Conservation (phyloP, 2,113 vertebrate species). For the Rhinolophus sinicus region DNA sequence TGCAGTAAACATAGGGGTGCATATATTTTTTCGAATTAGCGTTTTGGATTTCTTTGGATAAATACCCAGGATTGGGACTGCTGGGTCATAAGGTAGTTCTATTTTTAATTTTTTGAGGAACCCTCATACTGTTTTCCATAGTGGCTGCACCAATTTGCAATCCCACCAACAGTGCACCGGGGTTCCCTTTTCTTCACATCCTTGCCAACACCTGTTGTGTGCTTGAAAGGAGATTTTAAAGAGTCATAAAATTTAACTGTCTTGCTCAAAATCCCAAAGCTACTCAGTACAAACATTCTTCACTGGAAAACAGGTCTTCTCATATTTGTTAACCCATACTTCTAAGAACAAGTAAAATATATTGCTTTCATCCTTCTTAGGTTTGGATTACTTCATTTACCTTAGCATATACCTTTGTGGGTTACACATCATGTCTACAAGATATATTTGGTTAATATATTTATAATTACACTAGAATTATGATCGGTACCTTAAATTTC, state of each 20-base stretch:
- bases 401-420: not conserved
- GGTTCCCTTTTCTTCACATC: too few relatives aligned
- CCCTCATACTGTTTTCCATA: too few relatives aligned
- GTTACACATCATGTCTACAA: not conserved
- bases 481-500: not conserved
- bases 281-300: not conserved
- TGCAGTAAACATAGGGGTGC: too few relatives aligned
- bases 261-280: not conserved
- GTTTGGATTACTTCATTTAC: not conserved
- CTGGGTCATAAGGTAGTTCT: too few relatives aligned
- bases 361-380: not conserved
- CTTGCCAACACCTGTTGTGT: too few relatives aligned
- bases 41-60: too few relatives aligned
- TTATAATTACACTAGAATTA: not conserved
- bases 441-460: not conserved
- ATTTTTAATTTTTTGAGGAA: too few relatives aligned
- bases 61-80: too few relatives aligned
- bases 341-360: not conserved
- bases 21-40: too few relatives aligned
- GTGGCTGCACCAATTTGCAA: too few relatives aligned
- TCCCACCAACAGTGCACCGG: too few relatives aligned
- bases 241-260: not conserved
- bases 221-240: constrained; percentile 23
- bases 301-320: not conserved
- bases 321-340: not conserved